Conservation (phyloP, 2,888 invertebrate species). For the Acronicta alni region DNA sequence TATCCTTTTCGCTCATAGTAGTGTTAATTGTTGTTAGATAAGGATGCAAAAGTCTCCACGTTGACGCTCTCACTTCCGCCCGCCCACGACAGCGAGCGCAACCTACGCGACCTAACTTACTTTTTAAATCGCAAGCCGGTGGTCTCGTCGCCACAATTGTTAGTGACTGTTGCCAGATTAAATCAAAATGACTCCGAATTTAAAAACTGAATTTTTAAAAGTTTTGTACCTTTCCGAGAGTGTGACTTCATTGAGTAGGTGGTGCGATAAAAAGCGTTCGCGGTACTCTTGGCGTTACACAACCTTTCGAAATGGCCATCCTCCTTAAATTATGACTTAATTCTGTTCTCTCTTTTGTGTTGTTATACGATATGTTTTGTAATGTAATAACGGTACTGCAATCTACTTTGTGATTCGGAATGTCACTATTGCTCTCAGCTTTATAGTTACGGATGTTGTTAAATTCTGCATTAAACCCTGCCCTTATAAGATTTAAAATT, state of each 20-base stretch:
- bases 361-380: slow-evolving; percentile 74
- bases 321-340: slow-evolving; percentile 86
- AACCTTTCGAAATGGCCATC: slow-evolving; percentile 81
- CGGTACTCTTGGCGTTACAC: slow-evolving; percentile 69
- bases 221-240: slow-evolving; percentile 62
- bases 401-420: slow-evolving; percentile 66
- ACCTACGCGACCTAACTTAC: slow-evolving; percentile 83
- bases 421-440: slow-evolving; percentile 61
- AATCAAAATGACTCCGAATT: slow-evolving; percentile 57
- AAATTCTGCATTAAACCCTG: slow-evolving; percentile 36
- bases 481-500: slow-evolving; percentile 5
- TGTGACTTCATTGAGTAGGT: slow-evolving; percentile 84
- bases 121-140: slow-evolving; percentile 81
- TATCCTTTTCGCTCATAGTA: slow-evolving; percentile 69
- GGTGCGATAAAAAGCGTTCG: slow-evolving; percentile 78
- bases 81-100: slow-evolving; percentile 81
- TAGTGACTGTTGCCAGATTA: slow-evolving; percentile 60
- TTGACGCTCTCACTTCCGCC: slow-evolving; percentile 88
- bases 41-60: slow-evolving; percentile 74
- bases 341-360: slow-evolving; percentile 78
- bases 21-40: slow-evolving; percentile 75
- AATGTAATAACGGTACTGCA: slow-evolving; percentile 80
- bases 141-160: slow-evolving; percentile 77
- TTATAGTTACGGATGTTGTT: slow-evolving; percentile 46
- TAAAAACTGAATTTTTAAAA: slow-evolving; percentile 60